Base-by-base conservation (phyloP, 2,888 invertebrate species). In the Tribolium freemani region DNA sequence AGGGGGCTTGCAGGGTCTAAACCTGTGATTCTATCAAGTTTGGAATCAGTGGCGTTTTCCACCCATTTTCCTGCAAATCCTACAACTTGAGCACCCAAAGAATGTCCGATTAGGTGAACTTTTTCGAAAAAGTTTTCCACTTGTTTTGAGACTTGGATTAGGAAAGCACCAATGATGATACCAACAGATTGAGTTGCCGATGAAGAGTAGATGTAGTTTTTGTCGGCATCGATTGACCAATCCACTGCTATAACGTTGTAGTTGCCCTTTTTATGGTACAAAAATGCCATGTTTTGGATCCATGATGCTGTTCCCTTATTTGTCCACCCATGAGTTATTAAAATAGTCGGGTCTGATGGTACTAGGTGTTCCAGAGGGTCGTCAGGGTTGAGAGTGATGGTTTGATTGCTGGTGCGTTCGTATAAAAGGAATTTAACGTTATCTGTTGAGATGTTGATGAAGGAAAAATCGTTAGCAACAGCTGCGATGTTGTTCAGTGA, bases 61-160 rank as follows among this genome's bases (percentile, higher is more conserved):
- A 79, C 67, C n/a, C 67, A 51, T 51, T 78, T 76, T 16, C 79
- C 80, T 9, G 75, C 73, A 60, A 79, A 78, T 11, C 77, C 79
- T 9, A 76, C 54, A 5, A 78, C 67, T 54, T 80, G 80, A 0
- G 78, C 78, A 3, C 79, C 80, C 10, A 80, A 63, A 5, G 79
- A 79, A 71, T 78, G 76, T 5, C 80, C 80, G 20, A 80, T 76
- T 4, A 80, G 21, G 48, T 80, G 79, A 1, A 80, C 51, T n/a
- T 78, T 75, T 3, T 50, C 11, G 16, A 80, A 60, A 26, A 76
- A 53, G 1, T 30, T 16, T 9, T 50, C 10, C 3, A 13, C 9
- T 26, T 53, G 8, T 53, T 53, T 16, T 3, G 73, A 53, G 2
- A 75, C 13, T n/a, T 76, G 74, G 44, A 75, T 20, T 11, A 78